Evolutionary conservation across 1,140 invertebrate species (phyloP).

Genomic region (fruit fly (Drosophila melanogaster)): Release_6_plus_ISO1_MT NC_004354.4:14577001-14577500

Average conservation of each 20-base stretch:
- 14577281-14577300: conserved; percentile 51
- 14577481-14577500: too few species aligned
- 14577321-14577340: not conserved
- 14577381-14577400: conserved; percentile 64
- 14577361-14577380: conserved; percentile 41
- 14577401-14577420: conserved; percentile 69
- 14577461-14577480: not conserved
- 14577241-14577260: conserved; percentile 53
- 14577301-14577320: conserved; percentile 5
- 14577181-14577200: not conserved
- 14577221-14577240: conserved; percentile 57
- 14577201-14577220: conserved; percentile 21
- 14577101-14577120: conserved; percentile 34
- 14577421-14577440: conserved; percentile 67
- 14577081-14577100: conserved; percentile 28
- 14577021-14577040: conserved; percentile 2
- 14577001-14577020: conserved; percentile 24
- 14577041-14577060: too few species aligned
- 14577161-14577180: too few species aligned
- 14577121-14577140: conserved; percentile 26
- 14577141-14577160: not conserved
- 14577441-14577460: conserved; percentile 24
- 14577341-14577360: not conserved
- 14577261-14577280: conserved; percentile 57
- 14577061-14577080: not conserved